These are phyloP conservation scores for Liolophura sinensis DNA, from an alignment of 1,140 invertebrate species.

Conservation along the genomic window DNA sequence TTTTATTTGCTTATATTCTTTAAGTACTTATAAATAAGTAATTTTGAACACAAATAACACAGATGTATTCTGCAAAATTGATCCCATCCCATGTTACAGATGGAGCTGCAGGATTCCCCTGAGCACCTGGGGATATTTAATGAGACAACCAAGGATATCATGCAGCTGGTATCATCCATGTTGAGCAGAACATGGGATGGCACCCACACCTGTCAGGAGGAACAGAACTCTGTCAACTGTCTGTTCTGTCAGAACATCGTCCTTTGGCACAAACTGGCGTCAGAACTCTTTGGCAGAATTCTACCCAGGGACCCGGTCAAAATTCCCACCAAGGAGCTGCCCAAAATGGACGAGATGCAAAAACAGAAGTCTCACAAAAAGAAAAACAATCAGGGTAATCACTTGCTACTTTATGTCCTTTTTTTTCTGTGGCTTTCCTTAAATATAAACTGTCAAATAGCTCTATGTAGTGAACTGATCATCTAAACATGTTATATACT, in stretches of 20 bases:
- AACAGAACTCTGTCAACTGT: slow-evolving; percentile 70
- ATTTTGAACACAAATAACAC: too few relatives aligned
- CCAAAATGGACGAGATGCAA: slow-evolving; percentile 44
- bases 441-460: too few relatives aligned
- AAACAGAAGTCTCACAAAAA: background rate
- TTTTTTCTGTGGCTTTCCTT: too few relatives aligned
- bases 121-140: slow-evolving; percentile 80
- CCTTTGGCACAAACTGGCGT: slow-evolving; percentile 89
- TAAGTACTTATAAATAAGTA: too few relatives aligned
- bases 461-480: too few relatives aligned
- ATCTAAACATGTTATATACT: too few relatives aligned
- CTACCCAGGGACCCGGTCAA: slow-evolving; percentile 62
- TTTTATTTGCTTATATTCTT: too few relatives aligned
- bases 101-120: slow-evolving; percentile 91
- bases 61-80: too few relatives aligned
- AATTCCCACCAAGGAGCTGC: slow-evolving; percentile 55
- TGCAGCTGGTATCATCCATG: slow-evolving; percentile 81
- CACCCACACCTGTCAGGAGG: slow-evolving; percentile 70
- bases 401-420: too few relatives aligned
- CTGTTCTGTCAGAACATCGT: slow-evolving; percentile 88
- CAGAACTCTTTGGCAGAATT: slow-evolving; percentile 75
- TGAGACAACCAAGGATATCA: slow-evolving; percentile 73
- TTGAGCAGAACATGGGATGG: slow-evolving; percentile 76
- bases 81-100: slow-evolving; percentile 61
- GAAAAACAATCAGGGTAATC: too few relatives aligned